These are phyloP conservation scores for Notamacropus eugenii DNA, from an alignment of 2,797 vertebrate genomes.

Conservation along the genomic window DNA sequence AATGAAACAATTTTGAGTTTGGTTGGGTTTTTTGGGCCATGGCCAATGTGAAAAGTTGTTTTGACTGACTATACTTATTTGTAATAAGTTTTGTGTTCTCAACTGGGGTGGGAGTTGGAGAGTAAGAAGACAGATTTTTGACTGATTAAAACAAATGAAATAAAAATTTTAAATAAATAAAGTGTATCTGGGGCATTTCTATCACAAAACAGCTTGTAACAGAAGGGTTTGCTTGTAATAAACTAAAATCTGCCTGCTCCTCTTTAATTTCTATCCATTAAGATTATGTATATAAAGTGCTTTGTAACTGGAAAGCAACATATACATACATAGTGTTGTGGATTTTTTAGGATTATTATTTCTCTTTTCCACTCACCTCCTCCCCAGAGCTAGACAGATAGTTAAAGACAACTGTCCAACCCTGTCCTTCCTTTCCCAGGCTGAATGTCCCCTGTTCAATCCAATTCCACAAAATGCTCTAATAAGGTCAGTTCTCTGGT, in stretches of 20 bases:
- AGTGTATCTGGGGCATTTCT: background rate
- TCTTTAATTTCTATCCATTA: background rate
- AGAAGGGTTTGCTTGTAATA: background rate
- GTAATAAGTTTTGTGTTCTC: background rate
- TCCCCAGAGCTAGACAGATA: background rate
- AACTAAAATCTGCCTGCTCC: background rate
- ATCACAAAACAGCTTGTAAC: background rate
- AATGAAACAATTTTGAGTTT: background rate
- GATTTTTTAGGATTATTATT: background rate
- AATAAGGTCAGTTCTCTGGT: background rate
- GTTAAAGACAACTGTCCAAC: background rate
- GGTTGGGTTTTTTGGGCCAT: background rate
- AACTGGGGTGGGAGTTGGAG: background rate
- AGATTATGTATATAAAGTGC: background rate
- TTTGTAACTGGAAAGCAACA: background rate
- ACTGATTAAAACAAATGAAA: background rate
- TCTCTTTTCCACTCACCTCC: background rate
- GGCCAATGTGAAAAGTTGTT: background rate
- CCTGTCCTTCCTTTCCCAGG: background rate
- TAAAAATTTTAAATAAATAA: background rate
- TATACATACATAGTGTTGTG: background rate
- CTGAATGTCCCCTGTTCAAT: background rate
- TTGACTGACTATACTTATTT: background rate
- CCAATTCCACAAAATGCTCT: background rate
- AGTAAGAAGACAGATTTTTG: background rate